Base-by-base conservation (phyloP, 2,888 invertebrate species). In the Patella caerulea region DNA sequence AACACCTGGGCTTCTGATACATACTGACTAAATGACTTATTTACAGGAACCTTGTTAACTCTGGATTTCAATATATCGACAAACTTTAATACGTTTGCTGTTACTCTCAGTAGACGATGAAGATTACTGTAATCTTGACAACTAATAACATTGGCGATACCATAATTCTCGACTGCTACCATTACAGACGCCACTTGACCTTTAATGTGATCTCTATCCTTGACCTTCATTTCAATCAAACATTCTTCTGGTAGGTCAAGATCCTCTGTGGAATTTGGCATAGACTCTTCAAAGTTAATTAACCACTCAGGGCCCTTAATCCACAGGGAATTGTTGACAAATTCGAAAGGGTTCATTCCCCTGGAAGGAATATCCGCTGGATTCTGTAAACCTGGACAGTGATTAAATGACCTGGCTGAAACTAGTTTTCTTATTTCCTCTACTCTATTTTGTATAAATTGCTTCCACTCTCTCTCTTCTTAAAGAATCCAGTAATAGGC, bases 51-150 rank as follows among this genome's bases (percentile, higher is more conserved):
- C 2, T 19, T 12, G 19, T 19, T 17, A 19, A 19, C 19, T n/a
- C n/a, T 65, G 9, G 59, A 65, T 12, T 65, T 65, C 3, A 19
- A 65, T 3, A 65, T 65, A 15, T 19, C 5, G 9, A 65, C 19
- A 19, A 65, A 65, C 65, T 65, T 65, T 0, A 65, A 11, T n/a
- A 65, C 65, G 3, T 15, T 65, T 65, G 65, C 65, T 65, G 65
- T 65, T n/a, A 65, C 65, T 65, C n/a, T 65, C 2, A 65, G 65
- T 65, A 65, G 19, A 65, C n/a, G n/a, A 65, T 65, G 65, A 65
- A 65, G 65, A 19, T 65, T 65, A 65, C 65, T 15, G 3, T 65
- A 19, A 65, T 65, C 19, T 15, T 65, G 65, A 65, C 65, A 19
- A 65, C 19, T 65, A 19, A 65, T 65, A 15, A 65, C 19, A 17